Evolutionary conservation across 2,113 vertebrate species (phyloP).

Genomic region (Phaetusa simplex): DNA sequence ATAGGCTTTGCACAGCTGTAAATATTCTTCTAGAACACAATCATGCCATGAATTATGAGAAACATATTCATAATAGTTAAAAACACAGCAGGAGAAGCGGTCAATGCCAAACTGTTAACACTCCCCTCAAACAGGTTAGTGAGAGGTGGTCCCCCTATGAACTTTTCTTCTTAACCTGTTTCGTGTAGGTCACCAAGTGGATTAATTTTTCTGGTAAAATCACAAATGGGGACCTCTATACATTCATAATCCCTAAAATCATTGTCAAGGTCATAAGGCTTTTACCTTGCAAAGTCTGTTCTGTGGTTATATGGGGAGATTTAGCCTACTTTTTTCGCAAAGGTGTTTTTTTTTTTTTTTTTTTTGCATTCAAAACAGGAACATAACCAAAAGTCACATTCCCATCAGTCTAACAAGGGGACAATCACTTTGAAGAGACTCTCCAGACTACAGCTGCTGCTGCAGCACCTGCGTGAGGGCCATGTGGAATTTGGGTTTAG

Average conservation of each 20-base stretch:
- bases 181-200: background rate
- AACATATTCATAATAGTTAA: background rate
- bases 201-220: constrained; percentile 12
- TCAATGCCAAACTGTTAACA: background rate
- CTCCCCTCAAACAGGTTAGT: background rate
- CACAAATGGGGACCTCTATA: background rate
- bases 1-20: background rate
- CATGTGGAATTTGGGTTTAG: background rate
- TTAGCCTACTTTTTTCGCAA: background rate
- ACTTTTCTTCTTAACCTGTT: background rate
- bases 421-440: constrained; percentile 58
- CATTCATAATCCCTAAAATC: background rate
- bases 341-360: background rate
- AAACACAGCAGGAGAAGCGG: background rate
- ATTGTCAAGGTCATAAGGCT: background rate
- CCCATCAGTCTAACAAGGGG: constrained; percentile 37
- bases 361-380: constrained; percentile 21
- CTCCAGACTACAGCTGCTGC: constrained; percentile 37
- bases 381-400: constrained; percentile 37
- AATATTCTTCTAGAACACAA: background rate
- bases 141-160: background rate
- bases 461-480: constrained; percentile 5
- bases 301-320: background rate
- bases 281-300: background rate
- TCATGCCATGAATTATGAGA: background rate